phyloP scores from a whole-genome alignment of 2,797 vertebrate species.

The Lepilemur septentrionalis region DNA sequence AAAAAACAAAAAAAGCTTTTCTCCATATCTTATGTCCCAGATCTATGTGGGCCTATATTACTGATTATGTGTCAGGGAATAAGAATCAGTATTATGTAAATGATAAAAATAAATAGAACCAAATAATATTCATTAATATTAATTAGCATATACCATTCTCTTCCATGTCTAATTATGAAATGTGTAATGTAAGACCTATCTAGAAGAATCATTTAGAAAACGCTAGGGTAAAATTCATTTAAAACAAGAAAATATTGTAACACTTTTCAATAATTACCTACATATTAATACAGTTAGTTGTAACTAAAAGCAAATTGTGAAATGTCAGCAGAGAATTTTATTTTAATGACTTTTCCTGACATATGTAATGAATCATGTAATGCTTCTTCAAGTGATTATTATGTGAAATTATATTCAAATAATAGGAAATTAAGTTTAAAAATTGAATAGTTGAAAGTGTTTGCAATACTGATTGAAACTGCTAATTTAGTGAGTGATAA shows the following conservation, averaged over 20 bases:
- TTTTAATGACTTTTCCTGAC: slow-evolving; percentile 57
- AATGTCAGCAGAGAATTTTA: slow-evolving; percentile 31
- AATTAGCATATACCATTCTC: neutral
- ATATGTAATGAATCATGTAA: slow-evolving; percentile 35
- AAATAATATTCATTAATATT: neutral
- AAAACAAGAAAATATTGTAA: slow-evolving; percentile 29
- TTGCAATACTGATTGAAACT: slow-evolving; percentile 21
- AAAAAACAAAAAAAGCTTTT: neutral
- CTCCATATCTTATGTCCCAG: neutral
- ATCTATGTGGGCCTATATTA: neutral
- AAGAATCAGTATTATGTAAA: neutral
- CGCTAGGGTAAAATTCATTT: slow-evolving; percentile 27
- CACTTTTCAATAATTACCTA: slow-evolving; percentile 43
- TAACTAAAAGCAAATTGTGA: slow-evolving; percentile 52
- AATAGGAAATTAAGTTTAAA: slow-evolving; percentile 35
- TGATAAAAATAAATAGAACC: slow-evolving; percentile 23
- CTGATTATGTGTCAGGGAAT: neutral
- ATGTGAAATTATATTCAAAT: slow-evolving; percentile 49
- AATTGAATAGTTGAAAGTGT: slow-evolving; percentile 23
- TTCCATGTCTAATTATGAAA: slow-evolving; percentile 29
- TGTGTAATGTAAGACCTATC: neutral
- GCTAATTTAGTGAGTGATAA: slow-evolving; percentile 31
- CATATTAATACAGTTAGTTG: slow-evolving; percentile 6
- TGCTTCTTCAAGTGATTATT: slow-evolving; percentile 24
- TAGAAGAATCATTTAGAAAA: slow-evolving; percentile 18